These are phyloP conservation scores for Eulemur coronatus DNA, from an alignment of 2,797 vertebrate genomes.

Conservation along the genomic window DNA sequence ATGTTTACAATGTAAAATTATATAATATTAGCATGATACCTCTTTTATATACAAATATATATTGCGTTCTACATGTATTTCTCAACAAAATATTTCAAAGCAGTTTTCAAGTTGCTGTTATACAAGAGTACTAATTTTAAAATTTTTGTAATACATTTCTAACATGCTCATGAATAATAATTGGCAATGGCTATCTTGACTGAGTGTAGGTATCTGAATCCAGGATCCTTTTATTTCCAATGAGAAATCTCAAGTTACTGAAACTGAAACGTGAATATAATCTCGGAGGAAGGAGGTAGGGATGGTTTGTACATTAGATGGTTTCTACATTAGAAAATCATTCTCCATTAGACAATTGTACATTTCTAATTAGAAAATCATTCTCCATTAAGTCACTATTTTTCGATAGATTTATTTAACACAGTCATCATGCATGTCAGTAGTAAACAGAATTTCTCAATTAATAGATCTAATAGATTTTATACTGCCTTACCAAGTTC, in stretches of 20 bases:
- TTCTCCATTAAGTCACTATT: not conserved
- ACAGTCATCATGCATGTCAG: not conserved
- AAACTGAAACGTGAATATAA: not conserved
- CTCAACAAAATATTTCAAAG: not conserved
- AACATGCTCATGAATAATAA: not conserved
- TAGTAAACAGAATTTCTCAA: slow-evolving; percentile 28
- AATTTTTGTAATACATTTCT: not conserved
- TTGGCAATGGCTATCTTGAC: not conserved
- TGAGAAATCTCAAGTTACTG: not conserved
- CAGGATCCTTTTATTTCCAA: not conserved
- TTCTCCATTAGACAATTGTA: not conserved
- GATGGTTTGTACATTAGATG: not conserved
- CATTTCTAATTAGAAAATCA: not conserved
- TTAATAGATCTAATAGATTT: slow-evolving; percentile 50
- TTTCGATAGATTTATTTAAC: slow-evolving; percentile 40
- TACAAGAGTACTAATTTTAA: not conserved
- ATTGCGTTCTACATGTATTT: not conserved
- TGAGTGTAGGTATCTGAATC: not conserved
- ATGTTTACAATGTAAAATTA: not conserved
- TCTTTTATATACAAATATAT: not conserved
- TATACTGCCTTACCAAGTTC: slow-evolving; percentile 1
- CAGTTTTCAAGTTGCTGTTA: not conserved
- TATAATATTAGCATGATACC: not conserved
- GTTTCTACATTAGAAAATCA: not conserved
- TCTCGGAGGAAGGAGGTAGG: not conserved